phyloP scores from a whole-genome alignment of 2,888 invertebrate genomes.

The Eupeodes latifasciatus region DNA sequence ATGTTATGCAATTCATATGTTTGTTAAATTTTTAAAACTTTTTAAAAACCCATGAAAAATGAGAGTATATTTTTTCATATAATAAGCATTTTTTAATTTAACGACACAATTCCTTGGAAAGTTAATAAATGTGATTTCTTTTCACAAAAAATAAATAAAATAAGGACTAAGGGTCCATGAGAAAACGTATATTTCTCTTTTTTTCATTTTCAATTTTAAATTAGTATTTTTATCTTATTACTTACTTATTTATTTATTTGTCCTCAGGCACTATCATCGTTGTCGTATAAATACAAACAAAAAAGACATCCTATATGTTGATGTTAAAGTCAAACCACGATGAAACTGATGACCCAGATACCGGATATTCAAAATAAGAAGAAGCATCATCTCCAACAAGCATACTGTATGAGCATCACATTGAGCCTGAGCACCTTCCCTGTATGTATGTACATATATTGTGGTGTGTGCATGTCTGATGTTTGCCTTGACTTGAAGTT shows the following conservation, averaged over 20 bases:
- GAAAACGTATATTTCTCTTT: not conserved
- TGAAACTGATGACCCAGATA: conserved; percentile 69
- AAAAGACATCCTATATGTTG: not conserved
- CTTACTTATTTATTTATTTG: not conserved
- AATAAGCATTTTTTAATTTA: not conserved
- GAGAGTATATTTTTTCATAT: not conserved
- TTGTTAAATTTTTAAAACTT: no score
- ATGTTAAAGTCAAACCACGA: conserved; percentile 20
- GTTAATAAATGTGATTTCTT: not conserved
- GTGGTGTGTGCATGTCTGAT: conserved; percentile 40
- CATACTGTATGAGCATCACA: not conserved
- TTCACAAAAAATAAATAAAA: not conserved
- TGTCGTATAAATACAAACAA: conserved; percentile 43
- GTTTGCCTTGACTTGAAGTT: conserved; percentile 60
- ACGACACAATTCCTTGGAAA: not conserved
- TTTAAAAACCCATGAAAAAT: no score
- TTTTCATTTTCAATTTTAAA: conserved; percentile 2
- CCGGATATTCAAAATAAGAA: conserved; percentile 39
- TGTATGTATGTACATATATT: not conserved
- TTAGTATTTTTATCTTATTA: no score
- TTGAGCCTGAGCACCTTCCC: conserved; percentile 33
- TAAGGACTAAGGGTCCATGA: not conserved
- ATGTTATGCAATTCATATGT: no score
- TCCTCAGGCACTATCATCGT: conserved; percentile 39
- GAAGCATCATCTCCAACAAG: conserved; percentile 1